A percentile compares a stretch with the other conserved stretches of the same genome.
phyloP scores from a whole-genome alignment of 1,140 invertebrate species.

The Papilio aristodemus region DNA sequence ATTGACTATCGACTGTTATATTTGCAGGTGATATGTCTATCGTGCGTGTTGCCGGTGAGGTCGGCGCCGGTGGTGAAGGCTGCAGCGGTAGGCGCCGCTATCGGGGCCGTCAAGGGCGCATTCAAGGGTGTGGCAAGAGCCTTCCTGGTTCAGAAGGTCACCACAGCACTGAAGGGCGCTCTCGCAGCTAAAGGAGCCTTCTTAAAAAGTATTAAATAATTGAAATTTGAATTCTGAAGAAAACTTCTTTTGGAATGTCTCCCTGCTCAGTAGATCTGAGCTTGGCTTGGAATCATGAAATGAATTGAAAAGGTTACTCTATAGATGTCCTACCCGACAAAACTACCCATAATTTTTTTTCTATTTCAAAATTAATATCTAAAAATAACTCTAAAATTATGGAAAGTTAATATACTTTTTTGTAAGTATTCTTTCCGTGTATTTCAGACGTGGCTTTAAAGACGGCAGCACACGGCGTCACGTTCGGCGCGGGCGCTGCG shows the following conservation, averaged over 20 bases:
- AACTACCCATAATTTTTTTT: too few species aligned
- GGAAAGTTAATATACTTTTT: too few species aligned
- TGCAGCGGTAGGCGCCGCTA: constrained; percentile 27
- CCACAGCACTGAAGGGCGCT: constrained; percentile 4
- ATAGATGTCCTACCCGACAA: too few species aligned
- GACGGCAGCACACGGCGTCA: not conserved
- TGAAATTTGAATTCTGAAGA: not conserved
- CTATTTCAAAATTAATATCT: too few species aligned
- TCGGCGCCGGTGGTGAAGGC: constrained; percentile 32
- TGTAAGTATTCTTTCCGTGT: not conserved
- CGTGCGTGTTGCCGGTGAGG: constrained; percentile 40
- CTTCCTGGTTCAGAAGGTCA: constrained; percentile 16
- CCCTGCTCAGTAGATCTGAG: too few species aligned
- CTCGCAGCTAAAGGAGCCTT: constrained; percentile 34
- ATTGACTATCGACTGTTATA: too few species aligned
- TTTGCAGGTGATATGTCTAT: constrained; percentile 44
- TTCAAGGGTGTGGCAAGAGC: constrained; percentile 34
- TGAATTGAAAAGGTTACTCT: too few species aligned
- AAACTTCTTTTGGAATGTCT: too few species aligned
- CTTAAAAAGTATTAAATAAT: not conserved
- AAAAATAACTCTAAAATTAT: too few species aligned
- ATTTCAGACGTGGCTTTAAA: constrained; percentile 5
- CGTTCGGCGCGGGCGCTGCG: constrained; percentile 5
- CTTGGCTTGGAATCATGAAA: too few species aligned
- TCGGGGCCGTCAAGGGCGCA: constrained; percentile 35